Evolutionary conservation across 1,140 invertebrate species (phyloP), one percentile per base, ranked within the genome.

Genomic region (Ceratosolen solmsi): DNA sequence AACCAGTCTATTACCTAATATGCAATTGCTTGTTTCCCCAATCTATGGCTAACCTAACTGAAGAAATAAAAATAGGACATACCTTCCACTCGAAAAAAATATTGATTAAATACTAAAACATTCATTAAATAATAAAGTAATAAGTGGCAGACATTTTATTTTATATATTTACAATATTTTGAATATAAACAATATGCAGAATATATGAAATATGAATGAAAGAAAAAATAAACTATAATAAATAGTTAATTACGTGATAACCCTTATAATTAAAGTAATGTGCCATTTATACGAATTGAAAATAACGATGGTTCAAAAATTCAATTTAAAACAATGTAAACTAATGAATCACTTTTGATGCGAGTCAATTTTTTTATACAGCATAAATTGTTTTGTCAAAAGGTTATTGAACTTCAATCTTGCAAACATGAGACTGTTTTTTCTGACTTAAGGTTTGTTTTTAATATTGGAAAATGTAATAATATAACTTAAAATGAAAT

Each of bases 291-390:
- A 30, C 4, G 2, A 72, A 8, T 3, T n/a, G 46, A 27, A 72
- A 36, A 8, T 56, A 74, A 49, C 2, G 22, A 11, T 27, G 25
- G 17, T 20, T 46, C 11, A 13, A 49, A 76, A 36, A 70, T 51
- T 70, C 46, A 38, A 79, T 70, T 71, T 30, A 38, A 63, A 79
- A 58, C 51, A 79, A 72, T 72, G 54, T 46, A 72, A 72, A 60
- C 7, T n/a, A n/a, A 72, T 60, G 68, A 79, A 58, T 79, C 68
- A 72, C 51, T 58, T 46, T 49, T n/a, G 46, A 30, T 20, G 49
- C 7, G 25, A 25, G 0, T 2, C 15, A 36, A 2, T 77, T 25
- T 65, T 77, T 77, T 49, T 46, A 4, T 41, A 13, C 9, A 1
- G n/a, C n/a, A 56, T 56, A 25, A 11, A 22, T 13, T 46, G n/a